phyloP scores from a whole-genome alignment of 2,797 vertebrate genomes.

The Spatula clypeata region DNA sequence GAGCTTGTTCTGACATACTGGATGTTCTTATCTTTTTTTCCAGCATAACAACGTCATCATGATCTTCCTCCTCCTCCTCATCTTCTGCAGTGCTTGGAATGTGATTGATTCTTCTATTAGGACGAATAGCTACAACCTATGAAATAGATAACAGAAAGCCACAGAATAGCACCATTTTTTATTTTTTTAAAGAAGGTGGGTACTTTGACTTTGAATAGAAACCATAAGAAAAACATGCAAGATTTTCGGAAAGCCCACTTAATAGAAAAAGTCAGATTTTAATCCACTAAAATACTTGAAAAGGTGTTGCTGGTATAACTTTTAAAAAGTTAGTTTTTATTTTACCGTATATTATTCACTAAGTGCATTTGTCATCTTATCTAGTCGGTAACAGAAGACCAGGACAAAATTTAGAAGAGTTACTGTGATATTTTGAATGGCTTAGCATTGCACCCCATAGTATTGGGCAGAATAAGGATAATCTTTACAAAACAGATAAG shows the following conservation, averaged over 20 bases:
- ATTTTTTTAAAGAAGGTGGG: not conserved
- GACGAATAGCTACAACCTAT: constrained; percentile 89
- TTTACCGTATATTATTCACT: not conserved
- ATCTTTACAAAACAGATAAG: not conserved
- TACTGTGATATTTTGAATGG: not conserved
- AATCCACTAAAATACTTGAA: not conserved
- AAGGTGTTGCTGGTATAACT: not conserved
- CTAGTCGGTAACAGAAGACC: not conserved
- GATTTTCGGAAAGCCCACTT: not conserved
- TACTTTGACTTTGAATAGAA: not conserved
- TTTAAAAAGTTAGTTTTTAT: not conserved
- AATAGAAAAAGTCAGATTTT: not conserved
- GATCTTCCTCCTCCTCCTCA: constrained; percentile 94
- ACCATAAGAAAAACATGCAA: not conserved
- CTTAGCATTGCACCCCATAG: not conserved
- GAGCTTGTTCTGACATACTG: constrained; percentile 93
- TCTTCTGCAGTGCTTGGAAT: constrained; percentile 87
- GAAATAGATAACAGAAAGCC: not conserved
- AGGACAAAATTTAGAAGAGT: not conserved
- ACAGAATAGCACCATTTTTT: not conserved
- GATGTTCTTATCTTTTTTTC: constrained; percentile 93
- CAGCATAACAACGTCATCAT: constrained; percentile 89
- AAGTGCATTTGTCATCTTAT: not conserved
- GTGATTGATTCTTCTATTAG: constrained; percentile 82
- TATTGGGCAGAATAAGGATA: not conserved